Percentiles rank a stretch among this genome's conserved stretches.
Conservation (phyloP, 2,888 invertebrate species). For the Catocala nupta region DNA sequence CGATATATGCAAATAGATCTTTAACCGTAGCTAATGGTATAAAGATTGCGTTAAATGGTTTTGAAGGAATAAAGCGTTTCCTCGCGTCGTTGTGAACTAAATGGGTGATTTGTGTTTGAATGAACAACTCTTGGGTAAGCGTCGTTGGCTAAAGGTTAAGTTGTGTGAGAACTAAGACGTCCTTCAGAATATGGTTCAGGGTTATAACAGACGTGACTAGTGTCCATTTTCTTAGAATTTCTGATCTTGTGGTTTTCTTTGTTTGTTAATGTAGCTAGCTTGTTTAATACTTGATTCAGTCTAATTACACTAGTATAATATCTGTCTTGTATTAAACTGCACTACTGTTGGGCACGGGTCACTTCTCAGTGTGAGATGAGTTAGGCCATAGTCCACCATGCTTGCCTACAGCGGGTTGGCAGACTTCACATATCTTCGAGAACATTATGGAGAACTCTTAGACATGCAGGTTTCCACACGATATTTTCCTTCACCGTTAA, state of each 20-base stretch:
- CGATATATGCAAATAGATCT: slow-evolving; percentile 9
- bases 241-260: not conserved
- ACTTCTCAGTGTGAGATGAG: too few species aligned
- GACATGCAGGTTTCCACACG: too few species aligned
- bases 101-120: slow-evolving; percentile 29
- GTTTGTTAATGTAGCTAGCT: not conserved
- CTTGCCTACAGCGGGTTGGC: too few species aligned
- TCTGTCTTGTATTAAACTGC: too few species aligned
- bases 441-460: too few species aligned
- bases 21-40: slow-evolving; percentile 16
- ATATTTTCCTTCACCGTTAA: too few species aligned
- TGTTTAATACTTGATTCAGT: too few species aligned
- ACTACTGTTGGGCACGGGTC: too few species aligned
- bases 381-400: too few species aligned
- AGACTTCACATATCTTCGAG: too few species aligned
- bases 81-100: slow-evolving; percentile 33
- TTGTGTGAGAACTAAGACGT: slow-evolving; percentile 54
- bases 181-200: slow-evolving; percentile 47
- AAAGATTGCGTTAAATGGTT: slow-evolving; percentile 11
- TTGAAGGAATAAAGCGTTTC: slow-evolving; percentile 8
- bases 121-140: slow-evolving; percentile 26
- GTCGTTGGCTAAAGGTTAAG: slow-evolving; percentile 46
- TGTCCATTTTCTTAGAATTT: slow-evolving; percentile 5
- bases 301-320: too few species aligned
- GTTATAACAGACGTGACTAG: slow-evolving; percentile 27